phyloP scores from a whole-genome alignment of 2,797 vertebrate species.

The Coracias cyanogaster region DNA sequence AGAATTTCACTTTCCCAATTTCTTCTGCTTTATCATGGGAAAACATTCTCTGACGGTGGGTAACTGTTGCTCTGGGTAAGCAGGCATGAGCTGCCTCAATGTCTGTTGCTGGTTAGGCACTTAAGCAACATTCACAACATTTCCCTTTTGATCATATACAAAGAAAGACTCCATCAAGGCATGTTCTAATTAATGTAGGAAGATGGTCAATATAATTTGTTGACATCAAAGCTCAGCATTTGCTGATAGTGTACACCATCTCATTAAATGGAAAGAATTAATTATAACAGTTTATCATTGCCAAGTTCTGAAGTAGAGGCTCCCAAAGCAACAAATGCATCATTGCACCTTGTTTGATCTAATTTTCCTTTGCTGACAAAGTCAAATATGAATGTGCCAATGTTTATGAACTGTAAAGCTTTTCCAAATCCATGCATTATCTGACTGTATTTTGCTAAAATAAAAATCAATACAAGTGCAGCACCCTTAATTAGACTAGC shows the following conservation, averaged over 20 bases:
- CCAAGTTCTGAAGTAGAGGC: neutral
- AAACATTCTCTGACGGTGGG: neutral
- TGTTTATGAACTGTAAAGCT: slow-evolving; percentile 29
- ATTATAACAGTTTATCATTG: slow-evolving; percentile 56
- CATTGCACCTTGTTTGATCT: slow-evolving; percentile 19
- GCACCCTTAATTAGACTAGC: neutral
- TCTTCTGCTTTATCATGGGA: slow-evolving; percentile 45
- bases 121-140: neutral
- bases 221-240: slow-evolving; percentile 30
- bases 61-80: neutral
- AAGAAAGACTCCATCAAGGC: neutral
- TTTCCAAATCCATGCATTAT: slow-evolving; percentile 44
- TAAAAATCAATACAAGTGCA: slow-evolving; percentile 35
- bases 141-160: neutral
- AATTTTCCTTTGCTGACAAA: slow-evolving; percentile 36
- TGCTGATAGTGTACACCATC: neutral
- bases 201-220: slow-evolving; percentile 23
- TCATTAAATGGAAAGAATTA: slow-evolving; percentile 50
- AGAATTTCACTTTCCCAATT: slow-evolving; percentile 31
- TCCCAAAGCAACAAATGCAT: slow-evolving; percentile 38
- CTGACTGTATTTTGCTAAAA: neutral
- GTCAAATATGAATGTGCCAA: slow-evolving; percentile 2
- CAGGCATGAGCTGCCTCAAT: neutral
- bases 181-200: slow-evolving; percentile 33
- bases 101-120: neutral